A percentile compares a stretch with the other conserved stretches of the same genome.
phyloP scores from a whole-genome alignment of 35 echinoderm and acorn worm species.

The Stichopus chloronotus region DNA sequence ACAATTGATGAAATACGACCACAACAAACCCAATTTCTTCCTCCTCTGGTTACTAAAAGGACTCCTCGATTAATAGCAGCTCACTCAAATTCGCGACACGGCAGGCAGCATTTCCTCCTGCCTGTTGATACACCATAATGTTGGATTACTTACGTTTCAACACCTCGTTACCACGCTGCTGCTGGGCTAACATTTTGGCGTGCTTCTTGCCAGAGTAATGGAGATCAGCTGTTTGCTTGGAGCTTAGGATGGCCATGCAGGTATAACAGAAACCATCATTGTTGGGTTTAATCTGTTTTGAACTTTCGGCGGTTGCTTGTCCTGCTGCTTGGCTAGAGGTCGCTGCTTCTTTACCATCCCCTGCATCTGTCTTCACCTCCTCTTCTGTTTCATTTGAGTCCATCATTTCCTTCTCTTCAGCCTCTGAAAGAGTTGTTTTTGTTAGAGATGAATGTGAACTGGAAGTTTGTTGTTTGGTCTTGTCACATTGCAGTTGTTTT shows the following conservation, averaged over 20 bases:
- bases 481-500: too few relatives aligned
- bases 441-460: too few relatives aligned
- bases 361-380: neutral
- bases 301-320: neutral
- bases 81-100: too few relatives aligned
- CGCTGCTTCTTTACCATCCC: neutral
- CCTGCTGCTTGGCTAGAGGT: neutral
- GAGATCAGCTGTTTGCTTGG: neutral
- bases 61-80: too few relatives aligned
- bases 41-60: too few relatives aligned
- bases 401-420: neutral
- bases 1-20: too few relatives aligned
- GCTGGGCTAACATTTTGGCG: neutral
- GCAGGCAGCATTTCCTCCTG: too few relatives aligned
- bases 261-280: neutral
- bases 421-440: neutral
- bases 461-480: too few relatives aligned
- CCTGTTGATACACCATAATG: too few relatives aligned
- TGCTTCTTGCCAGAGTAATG: slow-evolving; percentile 34
- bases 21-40: too few relatives aligned
- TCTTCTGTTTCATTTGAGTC: neutral
- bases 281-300: neutral
- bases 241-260: neutral
- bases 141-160: neutral
- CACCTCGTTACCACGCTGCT: neutral